A percentile compares a stretch with the other conserved stretches of the same genome.
Evolutionary conservation across 2,797 vertebrate genomes (phyloP).

Genomic region (Lagocephalus sceleratus): DNA sequence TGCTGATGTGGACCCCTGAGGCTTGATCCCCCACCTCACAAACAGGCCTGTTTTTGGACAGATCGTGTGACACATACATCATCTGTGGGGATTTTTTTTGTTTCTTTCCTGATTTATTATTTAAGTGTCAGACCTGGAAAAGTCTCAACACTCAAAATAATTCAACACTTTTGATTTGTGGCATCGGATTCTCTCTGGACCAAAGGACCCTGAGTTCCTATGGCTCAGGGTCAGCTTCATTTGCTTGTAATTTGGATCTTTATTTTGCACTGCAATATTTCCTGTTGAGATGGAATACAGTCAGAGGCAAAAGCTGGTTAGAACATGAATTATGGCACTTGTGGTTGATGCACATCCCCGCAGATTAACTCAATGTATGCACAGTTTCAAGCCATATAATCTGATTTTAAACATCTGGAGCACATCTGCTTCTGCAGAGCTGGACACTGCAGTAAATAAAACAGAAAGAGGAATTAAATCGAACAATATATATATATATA

Average conservation of each 20-base stretch:
- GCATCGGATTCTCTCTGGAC: too few relatives aligned
- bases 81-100: background rate
- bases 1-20: slow-evolving; percentile 34
- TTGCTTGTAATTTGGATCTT: background rate
- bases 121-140: background rate
- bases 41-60: slow-evolving; percentile 36
- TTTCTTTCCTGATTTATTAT: background rate
- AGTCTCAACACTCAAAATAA: too few relatives aligned
- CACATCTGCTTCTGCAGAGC: background rate
- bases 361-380: background rate
- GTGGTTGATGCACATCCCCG: background rate
- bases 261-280: background rate
- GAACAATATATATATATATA: too few relatives aligned
- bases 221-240: too few relatives aligned
- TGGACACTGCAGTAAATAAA: slow-evolving; percentile 1
- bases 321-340: background rate
- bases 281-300: background rate
- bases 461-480: background rate
- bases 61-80: slow-evolving; percentile 32
- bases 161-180: too few relatives aligned
- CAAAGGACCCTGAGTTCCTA: too few relatives aligned
- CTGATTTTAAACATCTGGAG: background rate
- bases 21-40: slow-evolving; percentile 20
- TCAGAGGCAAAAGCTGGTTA: background rate
- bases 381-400: background rate